Conservation (phyloP, 2,797 vertebrate genomes). For the Pangasius larnaudii region DNA sequence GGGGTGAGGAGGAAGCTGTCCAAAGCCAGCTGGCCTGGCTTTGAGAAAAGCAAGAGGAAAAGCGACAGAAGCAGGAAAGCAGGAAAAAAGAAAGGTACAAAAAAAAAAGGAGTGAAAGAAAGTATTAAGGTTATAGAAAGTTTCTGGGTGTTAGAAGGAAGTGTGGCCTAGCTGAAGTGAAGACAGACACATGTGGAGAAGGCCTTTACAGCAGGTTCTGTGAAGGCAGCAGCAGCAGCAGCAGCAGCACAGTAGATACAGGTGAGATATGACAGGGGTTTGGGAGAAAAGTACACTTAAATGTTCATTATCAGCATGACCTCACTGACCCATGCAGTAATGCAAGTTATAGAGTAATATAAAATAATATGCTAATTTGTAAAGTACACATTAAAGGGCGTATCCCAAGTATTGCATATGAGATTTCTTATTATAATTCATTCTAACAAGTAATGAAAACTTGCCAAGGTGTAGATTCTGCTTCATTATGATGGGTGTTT, state of each 20-base stretch:
- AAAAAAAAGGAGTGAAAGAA: slow-evolving; percentile 49
- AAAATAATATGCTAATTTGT: neutral
- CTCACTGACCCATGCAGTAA: slow-evolving; percentile 4
- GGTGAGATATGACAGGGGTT: slow-evolving; percentile 71
- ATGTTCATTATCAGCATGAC: slow-evolving; percentile 38
- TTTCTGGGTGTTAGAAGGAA: slow-evolving; percentile 16
- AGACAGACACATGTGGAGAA: slow-evolving; percentile 53
- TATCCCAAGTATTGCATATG: neutral
- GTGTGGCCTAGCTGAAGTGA: slow-evolving; percentile 43
- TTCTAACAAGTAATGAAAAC: neutral
- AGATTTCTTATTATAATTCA: neutral
- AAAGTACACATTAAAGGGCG: neutral
- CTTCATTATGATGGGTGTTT: neutral
- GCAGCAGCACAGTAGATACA: slow-evolving; percentile 65
- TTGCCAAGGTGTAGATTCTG: neutral
- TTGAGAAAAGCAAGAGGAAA: slow-evolving; percentile 61
- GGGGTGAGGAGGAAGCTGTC: slow-evolving; percentile 77
- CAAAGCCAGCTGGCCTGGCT: slow-evolving; percentile 91
- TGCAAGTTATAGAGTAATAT: neutral
- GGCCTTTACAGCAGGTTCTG: slow-evolving; percentile 68
- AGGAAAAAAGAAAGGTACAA: slow-evolving; percentile 40
- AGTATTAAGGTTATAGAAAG: slow-evolving; percentile 35
- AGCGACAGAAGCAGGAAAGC: slow-evolving; percentile 58
- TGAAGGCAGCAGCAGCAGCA: slow-evolving; percentile 61
- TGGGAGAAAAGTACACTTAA: slow-evolving; percentile 21